Percentiles rank a stretch among this genome's conserved stretches.
These are phyloP conservation scores for Melanophora roralis DNA, from an alignment of 2,888 invertebrate genomes.

Conservation along the genomic window DNA sequence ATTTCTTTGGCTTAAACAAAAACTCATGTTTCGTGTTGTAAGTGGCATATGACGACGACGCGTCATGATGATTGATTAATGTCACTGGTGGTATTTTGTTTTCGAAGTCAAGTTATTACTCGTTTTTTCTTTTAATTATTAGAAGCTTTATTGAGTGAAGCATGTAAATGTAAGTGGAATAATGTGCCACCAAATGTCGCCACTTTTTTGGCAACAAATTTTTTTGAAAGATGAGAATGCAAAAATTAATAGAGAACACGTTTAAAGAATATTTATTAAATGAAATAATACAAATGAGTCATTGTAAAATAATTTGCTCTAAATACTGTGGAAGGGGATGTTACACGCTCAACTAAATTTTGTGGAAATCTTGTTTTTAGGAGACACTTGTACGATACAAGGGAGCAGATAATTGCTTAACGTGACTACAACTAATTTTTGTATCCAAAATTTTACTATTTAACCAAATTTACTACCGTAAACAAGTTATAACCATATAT, in stretches of 20 bases:
- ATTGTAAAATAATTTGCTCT: constrained; percentile 5
- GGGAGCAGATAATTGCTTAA: neutral
- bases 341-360: too few relatives aligned
- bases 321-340: too few relatives aligned
- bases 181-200: constrained; percentile 59
- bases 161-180: constrained; percentile 16
- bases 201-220: constrained; percentile 32
- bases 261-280: neutral
- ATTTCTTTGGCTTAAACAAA: constrained; percentile 40
- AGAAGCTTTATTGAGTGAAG: constrained; percentile 32
- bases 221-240: constrained; percentile 35
- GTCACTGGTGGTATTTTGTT: constrained; percentile 57
- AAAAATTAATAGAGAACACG: constrained; percentile 23
- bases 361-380: neutral
- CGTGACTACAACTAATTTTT: neutral
- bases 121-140: constrained; percentile 28
- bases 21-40: constrained; percentile 52
- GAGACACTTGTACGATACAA: neutral
- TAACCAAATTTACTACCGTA: too few relatives aligned
- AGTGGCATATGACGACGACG: constrained; percentile 58
- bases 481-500: too few relatives aligned
- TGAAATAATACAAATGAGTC: constrained; percentile 29
- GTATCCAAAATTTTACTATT: too few relatives aligned
- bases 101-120: constrained; percentile 3
- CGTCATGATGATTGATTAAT: constrained; percentile 58